Conservation (phyloP, 2,888 invertebrate species). For the Mallateleia sp. region DNA sequence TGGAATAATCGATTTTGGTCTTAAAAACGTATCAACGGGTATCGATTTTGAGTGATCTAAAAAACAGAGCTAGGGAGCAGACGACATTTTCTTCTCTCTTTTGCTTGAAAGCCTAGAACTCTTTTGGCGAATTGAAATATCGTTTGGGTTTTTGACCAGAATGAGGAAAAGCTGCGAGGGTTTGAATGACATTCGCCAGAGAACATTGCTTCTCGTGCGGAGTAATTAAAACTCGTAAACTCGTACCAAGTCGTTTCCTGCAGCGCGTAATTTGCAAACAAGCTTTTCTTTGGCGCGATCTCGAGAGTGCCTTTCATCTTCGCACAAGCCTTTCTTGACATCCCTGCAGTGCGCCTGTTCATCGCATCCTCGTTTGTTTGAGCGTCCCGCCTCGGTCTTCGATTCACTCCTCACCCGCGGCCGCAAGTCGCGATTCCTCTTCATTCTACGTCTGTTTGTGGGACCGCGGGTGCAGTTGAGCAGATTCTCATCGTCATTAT, state of each 20-base stretch:
- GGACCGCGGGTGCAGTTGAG: constrained; percentile 29
- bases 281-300: constrained; percentile 71
- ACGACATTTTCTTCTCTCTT: constrained; percentile 4
- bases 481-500: constrained; percentile 29
- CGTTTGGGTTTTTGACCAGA: constrained; percentile 42
- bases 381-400: constrained; percentile 5
- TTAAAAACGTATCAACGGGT: neutral
- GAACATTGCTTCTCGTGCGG: constrained; percentile 76
- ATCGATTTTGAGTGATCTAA: neutral
- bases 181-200: constrained; percentile 48
- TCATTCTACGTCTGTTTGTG: constrained; percentile 17
- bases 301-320: constrained; percentile 61
- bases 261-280: constrained; percentile 85
- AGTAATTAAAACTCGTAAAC: constrained; percentile 87
- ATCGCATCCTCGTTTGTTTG: constrained; percentile 34
- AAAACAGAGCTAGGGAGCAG: neutral
- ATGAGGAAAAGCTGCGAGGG: constrained; percentile 7
- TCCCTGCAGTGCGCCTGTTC: constrained; percentile 2
- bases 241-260: constrained; percentile 82
- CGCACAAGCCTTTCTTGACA: constrained; percentile 58
- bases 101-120: constrained; percentile 16
- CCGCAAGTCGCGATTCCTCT: constrained; percentile 35
- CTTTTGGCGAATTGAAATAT: constrained; percentile 57
- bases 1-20: no score
- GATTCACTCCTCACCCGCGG: constrained; percentile 53